phyloP scores from a whole-genome alignment of 1,140 invertebrate genomes.

The Calephelis nemesis region DNA sequence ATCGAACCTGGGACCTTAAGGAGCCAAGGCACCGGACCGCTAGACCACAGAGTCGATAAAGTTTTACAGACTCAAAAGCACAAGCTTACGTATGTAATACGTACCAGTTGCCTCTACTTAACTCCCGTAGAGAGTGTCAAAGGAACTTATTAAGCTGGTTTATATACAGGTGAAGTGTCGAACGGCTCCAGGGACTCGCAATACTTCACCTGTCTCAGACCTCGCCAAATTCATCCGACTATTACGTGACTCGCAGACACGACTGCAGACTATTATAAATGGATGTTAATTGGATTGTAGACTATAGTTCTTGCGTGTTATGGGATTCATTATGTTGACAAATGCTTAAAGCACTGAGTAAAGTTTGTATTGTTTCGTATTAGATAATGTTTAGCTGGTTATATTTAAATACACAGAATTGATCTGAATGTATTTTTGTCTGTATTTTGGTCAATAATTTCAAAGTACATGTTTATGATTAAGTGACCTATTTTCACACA shows the following conservation, averaged over 20 bases:
- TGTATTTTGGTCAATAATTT: too few species aligned
- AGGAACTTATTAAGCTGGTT: conserved; percentile 11
- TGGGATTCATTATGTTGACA: conserved; percentile 5
- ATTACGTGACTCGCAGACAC: conserved; percentile 13
- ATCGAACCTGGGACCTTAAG: too few species aligned
- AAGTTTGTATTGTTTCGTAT: background rate
- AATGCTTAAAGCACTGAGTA: background rate
- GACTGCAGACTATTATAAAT: conserved; percentile 4
- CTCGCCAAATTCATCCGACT: conserved; percentile 9
- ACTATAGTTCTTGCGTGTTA: conserved; percentile 5
- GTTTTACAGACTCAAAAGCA: too few species aligned
- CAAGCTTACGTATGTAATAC: too few species aligned
- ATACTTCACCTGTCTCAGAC: conserved; percentile 12
- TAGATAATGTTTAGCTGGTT: too few species aligned
- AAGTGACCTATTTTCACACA: too few species aligned
- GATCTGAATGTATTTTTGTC: too few species aligned
- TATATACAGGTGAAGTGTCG: background rate
- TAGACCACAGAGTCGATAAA: too few species aligned
- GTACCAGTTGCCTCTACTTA: too few species aligned
- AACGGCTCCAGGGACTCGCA: conserved; percentile 6
- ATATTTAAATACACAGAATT: too few species aligned
- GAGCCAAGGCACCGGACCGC: too few species aligned
- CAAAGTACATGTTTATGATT: too few species aligned
- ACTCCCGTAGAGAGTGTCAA: conserved; percentile 5
- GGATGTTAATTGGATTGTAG: conserved; percentile 4